These are phyloP conservation scores for Eurois occulta DNA, from an alignment of 2,888 invertebrate genomes.

Conservation along the genomic window DNA sequence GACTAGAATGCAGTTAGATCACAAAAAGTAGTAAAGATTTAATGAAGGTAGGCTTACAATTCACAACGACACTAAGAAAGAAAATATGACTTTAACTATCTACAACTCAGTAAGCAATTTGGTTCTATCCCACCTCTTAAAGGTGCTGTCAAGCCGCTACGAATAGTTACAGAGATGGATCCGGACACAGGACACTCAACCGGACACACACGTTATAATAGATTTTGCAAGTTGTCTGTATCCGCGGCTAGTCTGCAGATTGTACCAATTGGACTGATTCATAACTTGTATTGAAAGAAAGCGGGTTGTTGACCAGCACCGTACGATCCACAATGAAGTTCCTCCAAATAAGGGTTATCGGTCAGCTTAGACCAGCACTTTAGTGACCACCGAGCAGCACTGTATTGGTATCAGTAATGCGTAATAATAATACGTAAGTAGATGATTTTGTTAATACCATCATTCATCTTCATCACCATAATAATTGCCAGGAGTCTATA, in stretches of 20 bases:
- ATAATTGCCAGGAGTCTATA: neutral
- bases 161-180: neutral
- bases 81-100: neutral
- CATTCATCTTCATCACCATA: neutral
- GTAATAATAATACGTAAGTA: neutral
- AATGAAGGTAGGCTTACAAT: conserved; percentile 16
- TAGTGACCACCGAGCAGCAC: neutral
- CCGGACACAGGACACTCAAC: neutral
- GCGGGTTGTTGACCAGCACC: neutral
- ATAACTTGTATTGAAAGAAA: neutral
- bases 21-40: neutral
- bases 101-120: neutral
- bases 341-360: too few species aligned
- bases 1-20: conserved; percentile 51
- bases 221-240: neutral
- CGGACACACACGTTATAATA: neutral
- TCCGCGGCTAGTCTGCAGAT: neutral
- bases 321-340: neutral
- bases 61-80: neutral
- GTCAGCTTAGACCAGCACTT: neutral
- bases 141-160: neutral
- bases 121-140: neutral
- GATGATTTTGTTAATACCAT: neutral
- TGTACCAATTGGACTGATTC: neutral
- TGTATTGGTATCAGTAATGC: neutral